Percentiles rank a stretch among this genome's conserved stretches.
Evolutionary conservation across 2,888 invertebrate genomes (phyloP).

Genomic region (Ophonus ardosiacus): DNA sequence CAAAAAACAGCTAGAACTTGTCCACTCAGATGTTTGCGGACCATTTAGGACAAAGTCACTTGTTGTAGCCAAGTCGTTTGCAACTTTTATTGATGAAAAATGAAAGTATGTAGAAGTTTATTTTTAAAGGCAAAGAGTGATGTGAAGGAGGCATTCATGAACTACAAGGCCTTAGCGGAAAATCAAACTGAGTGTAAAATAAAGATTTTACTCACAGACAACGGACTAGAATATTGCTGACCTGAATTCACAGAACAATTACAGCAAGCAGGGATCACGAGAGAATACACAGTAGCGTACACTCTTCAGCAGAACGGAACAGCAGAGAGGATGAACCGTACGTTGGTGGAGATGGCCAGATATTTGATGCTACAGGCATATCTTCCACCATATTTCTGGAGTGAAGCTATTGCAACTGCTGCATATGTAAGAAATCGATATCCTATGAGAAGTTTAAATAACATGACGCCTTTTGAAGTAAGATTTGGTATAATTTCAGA

Average conservation of each 20-base stretch:
- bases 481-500: too few species aligned
- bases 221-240: constrained; percentile 62
- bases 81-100: not conserved
- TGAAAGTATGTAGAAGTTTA: constrained; percentile 56
- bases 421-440: constrained; percentile 70
- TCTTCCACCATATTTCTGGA: constrained; percentile 69
- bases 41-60: too few species aligned
- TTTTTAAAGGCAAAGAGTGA: constrained; percentile 63
- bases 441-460: constrained; percentile 66
- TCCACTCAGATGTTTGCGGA: too few species aligned
- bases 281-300: constrained; percentile 47
- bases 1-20: not conserved
- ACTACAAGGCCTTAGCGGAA: constrained; percentile 62
- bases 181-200: constrained; percentile 60
- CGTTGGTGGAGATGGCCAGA: constrained; percentile 69
- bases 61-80: too few species aligned
- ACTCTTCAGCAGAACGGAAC: constrained; percentile 60
- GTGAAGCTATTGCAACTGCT: constrained; percentile 70
- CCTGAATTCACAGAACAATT: constrained; percentile 64
- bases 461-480: constrained; percentile 61
- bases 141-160: constrained; percentile 48
- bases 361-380: constrained; percentile 69
- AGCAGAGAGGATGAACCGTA: too few species aligned
- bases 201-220: constrained; percentile 60
- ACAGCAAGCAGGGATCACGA: constrained; percentile 62